Conservation (phyloP, 2,888 invertebrate genomes). For the Lottia scabra region DNA sequence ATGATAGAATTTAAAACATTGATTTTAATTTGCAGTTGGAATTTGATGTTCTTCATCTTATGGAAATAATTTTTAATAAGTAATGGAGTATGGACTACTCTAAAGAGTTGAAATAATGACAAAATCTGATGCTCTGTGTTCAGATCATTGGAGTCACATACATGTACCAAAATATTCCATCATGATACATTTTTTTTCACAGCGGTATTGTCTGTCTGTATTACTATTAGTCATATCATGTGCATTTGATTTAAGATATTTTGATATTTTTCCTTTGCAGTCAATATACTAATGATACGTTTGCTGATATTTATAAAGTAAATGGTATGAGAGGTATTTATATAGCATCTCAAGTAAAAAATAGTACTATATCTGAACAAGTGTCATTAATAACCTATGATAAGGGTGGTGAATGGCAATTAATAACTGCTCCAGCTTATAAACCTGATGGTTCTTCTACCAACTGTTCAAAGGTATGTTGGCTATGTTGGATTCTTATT, state of each 20-base stretch:
- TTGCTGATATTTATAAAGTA: slow-evolving; percentile 89
- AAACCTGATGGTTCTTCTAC: slow-evolving; percentile 78
- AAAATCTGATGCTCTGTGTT: too few species aligned
- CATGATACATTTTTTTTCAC: too few species aligned
- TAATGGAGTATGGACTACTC: too few species aligned
- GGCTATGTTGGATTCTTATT: background rate
- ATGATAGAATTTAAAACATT: background rate
- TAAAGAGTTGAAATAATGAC: too few species aligned
- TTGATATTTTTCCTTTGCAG: slow-evolving; percentile 75
- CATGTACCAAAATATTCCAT: too few species aligned
- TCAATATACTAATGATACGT: slow-evolving; percentile 75
- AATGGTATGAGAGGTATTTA: slow-evolving; percentile 89
- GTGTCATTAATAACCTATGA: slow-evolving; percentile 86
- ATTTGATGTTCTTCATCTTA: too few species aligned
- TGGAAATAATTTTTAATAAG: too few species aligned
- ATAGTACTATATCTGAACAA: slow-evolving; percentile 78
- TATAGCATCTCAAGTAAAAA: slow-evolving; percentile 82
- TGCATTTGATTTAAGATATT: too few species aligned
- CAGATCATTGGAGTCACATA: too few species aligned
- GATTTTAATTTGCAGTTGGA: too few species aligned
- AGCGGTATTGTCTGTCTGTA: too few species aligned
- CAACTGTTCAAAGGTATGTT: slow-evolving; percentile 74
- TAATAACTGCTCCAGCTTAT: slow-evolving; percentile 78
- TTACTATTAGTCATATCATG: too few species aligned
- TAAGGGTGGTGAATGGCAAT: slow-evolving; percentile 87